A percentile compares a stretch with the other conserved stretches of the same genome.
These are phyloP conservation scores for Microtus richardsoni DNA, from an alignment of 2,113 vertebrate species.

Conservation along the genomic window DNA sequence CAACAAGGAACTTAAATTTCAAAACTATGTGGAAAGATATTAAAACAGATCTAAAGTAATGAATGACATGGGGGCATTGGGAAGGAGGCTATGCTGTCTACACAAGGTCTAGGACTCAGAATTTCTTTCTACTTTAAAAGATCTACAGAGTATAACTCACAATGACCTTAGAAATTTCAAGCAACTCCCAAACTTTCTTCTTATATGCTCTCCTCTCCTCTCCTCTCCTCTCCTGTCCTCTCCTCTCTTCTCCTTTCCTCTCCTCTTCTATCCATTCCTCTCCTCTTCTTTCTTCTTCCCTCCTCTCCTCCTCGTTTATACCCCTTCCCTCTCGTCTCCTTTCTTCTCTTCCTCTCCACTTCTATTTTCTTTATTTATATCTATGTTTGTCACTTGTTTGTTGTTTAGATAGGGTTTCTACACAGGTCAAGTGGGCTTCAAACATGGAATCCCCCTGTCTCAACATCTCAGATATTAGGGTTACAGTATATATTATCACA, in stretches of 20 bases:
- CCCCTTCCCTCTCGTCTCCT: too few relatives aligned
- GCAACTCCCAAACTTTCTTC: not conserved
- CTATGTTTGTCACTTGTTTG: not conserved
- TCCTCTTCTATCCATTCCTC: accelerated
- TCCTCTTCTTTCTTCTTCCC: accelerated
- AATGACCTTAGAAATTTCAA: not conserved
- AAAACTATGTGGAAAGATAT: not conserved
- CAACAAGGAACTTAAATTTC: not conserved
- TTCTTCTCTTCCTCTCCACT: too few relatives aligned
- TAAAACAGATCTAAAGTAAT: not conserved
- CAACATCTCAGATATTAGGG: not conserved
- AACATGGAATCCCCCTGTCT: not conserved
- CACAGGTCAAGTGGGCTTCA: not conserved
- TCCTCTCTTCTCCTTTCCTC: accelerated
- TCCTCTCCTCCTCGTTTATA: too few relatives aligned
- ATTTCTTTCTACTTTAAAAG: not conserved
- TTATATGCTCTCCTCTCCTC: not conserved
- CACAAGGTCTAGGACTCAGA: not conserved
- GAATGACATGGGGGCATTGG: not conserved
- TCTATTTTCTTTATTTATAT: not conserved
- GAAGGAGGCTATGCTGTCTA: not conserved
- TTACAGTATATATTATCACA: not conserved
- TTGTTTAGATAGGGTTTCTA: not conserved
- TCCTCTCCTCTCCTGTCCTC: not conserved
- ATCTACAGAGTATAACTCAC: not conserved